Evolutionary conservation across 2,113 vertebrate species (phyloP).

Genomic region (Megaceryle maxima): DNA sequence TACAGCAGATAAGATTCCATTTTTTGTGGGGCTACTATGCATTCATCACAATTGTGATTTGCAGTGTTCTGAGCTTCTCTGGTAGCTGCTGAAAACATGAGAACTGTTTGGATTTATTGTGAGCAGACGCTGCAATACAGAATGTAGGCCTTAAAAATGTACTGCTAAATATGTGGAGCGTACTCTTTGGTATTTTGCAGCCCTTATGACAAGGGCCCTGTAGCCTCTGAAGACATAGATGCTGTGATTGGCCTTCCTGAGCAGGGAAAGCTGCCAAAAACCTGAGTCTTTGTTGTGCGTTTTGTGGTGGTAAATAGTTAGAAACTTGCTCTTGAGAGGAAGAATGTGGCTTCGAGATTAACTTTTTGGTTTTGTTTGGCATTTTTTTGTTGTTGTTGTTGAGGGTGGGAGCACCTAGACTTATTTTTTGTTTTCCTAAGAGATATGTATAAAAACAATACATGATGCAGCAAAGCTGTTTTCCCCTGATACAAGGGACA

Average conservation of each 20-base stretch:
- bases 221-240: not conserved
- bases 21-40: rapidly evolving
- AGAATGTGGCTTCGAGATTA: not conserved
- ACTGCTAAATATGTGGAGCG: not conserved
- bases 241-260: not conserved
- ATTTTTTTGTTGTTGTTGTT: not conserved
- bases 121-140: not conserved
- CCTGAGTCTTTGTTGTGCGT: not conserved
- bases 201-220: not conserved
- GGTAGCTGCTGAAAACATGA: not conserved
- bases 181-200: not conserved
- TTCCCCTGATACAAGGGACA: not conserved
- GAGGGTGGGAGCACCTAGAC: not conserved
- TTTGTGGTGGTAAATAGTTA: not conserved
- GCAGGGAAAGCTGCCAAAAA: not conserved
- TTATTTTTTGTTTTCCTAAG: not conserved
- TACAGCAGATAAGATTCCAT: rapidly evolving
- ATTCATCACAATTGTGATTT: not conserved
- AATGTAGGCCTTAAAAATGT: not conserved
- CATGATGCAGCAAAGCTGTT: not conserved
- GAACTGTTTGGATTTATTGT: not conserved
- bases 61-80: not conserved
- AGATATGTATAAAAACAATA: not conserved
- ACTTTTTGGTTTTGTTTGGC: not conserved
- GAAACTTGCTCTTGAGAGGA: not conserved